phyloP scores from a whole-genome alignment of 1,140 invertebrate species.

The Diorhabda carinulata region DNA sequence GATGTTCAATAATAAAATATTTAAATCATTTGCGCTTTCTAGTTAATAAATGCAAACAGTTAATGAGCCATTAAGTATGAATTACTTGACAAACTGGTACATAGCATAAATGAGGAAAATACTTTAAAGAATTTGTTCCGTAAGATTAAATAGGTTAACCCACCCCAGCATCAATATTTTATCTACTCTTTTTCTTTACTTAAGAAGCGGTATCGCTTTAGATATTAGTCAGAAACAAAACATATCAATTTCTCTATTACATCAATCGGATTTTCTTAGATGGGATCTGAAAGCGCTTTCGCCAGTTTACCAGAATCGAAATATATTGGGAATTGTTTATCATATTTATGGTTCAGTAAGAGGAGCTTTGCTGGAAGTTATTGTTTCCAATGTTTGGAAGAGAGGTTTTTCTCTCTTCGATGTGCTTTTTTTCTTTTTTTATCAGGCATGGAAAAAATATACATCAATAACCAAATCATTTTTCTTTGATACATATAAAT shows the following conservation, averaged over 20 bases:
- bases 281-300: not conserved
- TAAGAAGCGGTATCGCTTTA: not conserved
- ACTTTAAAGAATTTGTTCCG: too few species aligned
- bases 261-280: constrained; percentile 4
- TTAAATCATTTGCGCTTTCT: too few species aligned
- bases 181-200: not conserved
- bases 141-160: too few species aligned
- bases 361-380: not conserved
- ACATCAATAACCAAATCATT: too few species aligned
- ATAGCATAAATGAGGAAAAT: too few species aligned
- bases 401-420: not conserved
- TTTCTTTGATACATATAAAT: too few species aligned
- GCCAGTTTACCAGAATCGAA: not conserved
- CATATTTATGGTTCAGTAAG: not conserved
- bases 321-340: not conserved
- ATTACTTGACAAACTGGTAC: too few species aligned
- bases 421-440: not conserved
- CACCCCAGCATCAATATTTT: too few species aligned
- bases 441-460: too few species aligned
- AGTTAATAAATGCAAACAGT: too few species aligned
- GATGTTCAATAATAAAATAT: too few species aligned
- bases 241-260: constrained; percentile 9
- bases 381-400: not conserved
- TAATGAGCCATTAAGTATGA: too few species aligned
- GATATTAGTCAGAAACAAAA: constrained; percentile 2